A percentile compares a stretch with the other conserved stretches of the same genome.
These are phyloP conservation scores for Cryptotis parvus DNA, from an alignment of 2,113 vertebrate genomes.

Conservation along the genomic window DNA sequence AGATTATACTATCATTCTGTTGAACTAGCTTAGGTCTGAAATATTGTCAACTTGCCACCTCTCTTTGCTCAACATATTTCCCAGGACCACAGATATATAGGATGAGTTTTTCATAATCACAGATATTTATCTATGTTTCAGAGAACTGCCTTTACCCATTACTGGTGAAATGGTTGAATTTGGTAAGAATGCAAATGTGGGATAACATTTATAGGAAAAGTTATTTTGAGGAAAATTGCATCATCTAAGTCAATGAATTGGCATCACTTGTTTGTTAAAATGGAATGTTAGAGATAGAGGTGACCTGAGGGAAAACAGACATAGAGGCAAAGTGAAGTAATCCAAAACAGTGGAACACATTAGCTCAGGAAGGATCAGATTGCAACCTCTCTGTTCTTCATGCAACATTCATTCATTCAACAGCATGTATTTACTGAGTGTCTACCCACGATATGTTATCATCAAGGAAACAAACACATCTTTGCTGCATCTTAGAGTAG, in stretches of 20 bases:
- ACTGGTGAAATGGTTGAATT: neutral
- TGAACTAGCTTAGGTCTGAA: too few relatives aligned
- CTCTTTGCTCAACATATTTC: too few relatives aligned
- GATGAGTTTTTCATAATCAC: neutral
- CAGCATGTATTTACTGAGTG: neutral
- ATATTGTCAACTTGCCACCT: too few relatives aligned
- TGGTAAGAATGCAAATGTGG: slow-evolving; percentile 13
- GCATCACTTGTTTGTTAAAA: neutral
- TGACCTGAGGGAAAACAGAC: neutral
- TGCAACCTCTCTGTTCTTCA: neutral
- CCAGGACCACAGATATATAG: too few relatives aligned
- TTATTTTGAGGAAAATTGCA: neutral
- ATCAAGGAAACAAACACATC: neutral
- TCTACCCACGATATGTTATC: neutral
- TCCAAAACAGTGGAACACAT: neutral
- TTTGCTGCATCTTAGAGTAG: neutral
- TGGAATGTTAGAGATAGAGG: neutral
- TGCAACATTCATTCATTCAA: neutral
- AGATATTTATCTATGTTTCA: neutral
- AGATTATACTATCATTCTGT: neutral
- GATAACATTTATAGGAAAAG: neutral
- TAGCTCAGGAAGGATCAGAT: neutral
- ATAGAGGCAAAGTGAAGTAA: neutral
- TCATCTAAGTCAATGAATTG: neutral
- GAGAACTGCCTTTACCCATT: neutral